Evolutionary conservation across 2,888 invertebrate species (phyloP).

Genomic region (Petrolisthes manimaculis): DNA sequence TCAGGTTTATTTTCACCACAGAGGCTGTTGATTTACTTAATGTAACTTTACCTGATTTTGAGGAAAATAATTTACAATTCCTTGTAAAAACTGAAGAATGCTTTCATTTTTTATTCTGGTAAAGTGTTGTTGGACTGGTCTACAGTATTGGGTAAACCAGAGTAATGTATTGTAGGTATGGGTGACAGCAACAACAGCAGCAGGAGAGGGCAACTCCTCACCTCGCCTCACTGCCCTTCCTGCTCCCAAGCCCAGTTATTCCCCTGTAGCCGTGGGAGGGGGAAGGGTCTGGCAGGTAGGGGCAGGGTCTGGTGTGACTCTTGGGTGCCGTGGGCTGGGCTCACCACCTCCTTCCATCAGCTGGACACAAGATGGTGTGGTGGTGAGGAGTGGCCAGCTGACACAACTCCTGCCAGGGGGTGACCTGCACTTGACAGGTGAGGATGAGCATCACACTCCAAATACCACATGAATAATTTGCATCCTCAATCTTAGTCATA

Average conservation of each 20-base stretch:
- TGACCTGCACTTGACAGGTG: conserved; percentile 60
- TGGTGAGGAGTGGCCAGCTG: conserved; percentile 22
- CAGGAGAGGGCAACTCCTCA: conserved; percentile 56
- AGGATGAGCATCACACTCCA: background rate
- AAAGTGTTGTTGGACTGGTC: too few relatives aligned
- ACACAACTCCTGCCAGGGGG: conserved; percentile 60
- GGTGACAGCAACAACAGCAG: conserved; percentile 63
- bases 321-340: conserved; percentile 57
- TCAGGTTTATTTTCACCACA: too few relatives aligned
- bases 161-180: conserved; percentile 38
- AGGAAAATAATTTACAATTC: too few relatives aligned
- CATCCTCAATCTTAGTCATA: background rate
- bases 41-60: too few relatives aligned
- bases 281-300: conserved; percentile 45
- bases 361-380: conserved; percentile 44
- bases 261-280: conserved; percentile 43
- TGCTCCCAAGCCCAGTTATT: conserved; percentile 25
- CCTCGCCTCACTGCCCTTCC: conserved; percentile 39
- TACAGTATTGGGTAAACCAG: too few relatives aligned
- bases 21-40: too few relatives aligned
- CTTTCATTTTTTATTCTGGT: too few relatives aligned
- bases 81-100: too few relatives aligned
- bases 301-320: conserved; percentile 49
- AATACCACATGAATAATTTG: background rate
- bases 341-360: conserved; percentile 44